phyloP scores from a whole-genome alignment of 1,140 invertebrate genomes.

The Sitobion miscanthi region DNA sequence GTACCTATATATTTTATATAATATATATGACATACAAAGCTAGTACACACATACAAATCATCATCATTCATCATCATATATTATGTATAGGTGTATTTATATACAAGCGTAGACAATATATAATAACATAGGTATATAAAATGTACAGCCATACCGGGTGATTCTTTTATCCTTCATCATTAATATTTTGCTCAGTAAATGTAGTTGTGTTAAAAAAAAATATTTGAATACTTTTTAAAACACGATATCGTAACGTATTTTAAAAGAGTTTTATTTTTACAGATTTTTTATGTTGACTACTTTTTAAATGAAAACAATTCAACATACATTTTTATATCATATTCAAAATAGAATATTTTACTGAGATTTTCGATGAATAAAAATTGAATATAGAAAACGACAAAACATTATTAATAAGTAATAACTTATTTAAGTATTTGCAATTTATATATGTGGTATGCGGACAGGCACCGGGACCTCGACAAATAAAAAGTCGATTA shows the following conservation, averaged over 20 bases:
- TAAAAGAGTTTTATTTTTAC: not conserved
- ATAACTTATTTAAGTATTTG: not conserved
- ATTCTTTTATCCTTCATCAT: not conserved
- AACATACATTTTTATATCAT: not conserved
- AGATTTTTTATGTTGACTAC: not conserved
- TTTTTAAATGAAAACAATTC: not conserved
- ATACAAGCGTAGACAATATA: not conserved
- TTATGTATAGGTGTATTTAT: not conserved
- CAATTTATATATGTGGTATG: not conserved
- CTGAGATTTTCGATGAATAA: too few relatives aligned
- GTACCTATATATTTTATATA: not conserved
- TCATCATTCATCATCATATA: not conserved
- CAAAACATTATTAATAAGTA: too few relatives aligned
- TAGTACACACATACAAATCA: not conserved
- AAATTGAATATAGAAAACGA: too few relatives aligned
- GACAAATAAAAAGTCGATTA: not conserved
- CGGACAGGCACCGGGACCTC: too few relatives aligned
- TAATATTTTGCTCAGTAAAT: not conserved
- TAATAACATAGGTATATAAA: not conserved
- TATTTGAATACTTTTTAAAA: too few relatives aligned
- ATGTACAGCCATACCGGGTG: not conserved
- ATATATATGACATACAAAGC: not conserved
- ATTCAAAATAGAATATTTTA: not conserved
- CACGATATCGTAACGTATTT: not conserved
- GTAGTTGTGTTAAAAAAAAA: not conserved